Evolutionary conservation across 2,888 invertebrate genomes (phyloP).

Genomic region (Heterodera filipjevi): DNA sequence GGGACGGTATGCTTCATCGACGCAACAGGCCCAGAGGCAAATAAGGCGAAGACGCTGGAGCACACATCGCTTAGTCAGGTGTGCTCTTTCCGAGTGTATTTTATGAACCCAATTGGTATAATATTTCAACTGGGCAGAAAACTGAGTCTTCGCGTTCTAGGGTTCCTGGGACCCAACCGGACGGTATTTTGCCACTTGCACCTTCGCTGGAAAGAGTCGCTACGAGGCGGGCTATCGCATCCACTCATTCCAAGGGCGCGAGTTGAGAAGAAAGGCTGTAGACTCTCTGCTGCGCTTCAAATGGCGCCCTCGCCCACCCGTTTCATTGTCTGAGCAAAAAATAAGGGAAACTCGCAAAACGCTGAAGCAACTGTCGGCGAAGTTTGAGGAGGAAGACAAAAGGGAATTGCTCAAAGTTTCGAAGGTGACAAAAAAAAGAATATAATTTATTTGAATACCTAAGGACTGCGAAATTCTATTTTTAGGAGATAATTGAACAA

Average conservation of each 20-base stretch:
- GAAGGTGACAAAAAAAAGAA: constrained; percentile 47
- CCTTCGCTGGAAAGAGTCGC: constrained; percentile 74
- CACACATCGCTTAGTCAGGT: constrained; percentile 46
- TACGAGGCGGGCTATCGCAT: constrained; percentile 86
- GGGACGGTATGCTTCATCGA: constrained; percentile 63
- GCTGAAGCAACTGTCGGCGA: constrained; percentile 91
- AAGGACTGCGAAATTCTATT: not conserved
- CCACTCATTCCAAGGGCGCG: constrained; percentile 87
- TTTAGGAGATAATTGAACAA: constrained; percentile 45
- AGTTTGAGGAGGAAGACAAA: constrained; percentile 90
- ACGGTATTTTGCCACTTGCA: constrained; percentile 90
- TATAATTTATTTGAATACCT: not conserved
- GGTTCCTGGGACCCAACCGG: constrained; percentile 99
- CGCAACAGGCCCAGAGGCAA: constrained; percentile 54
- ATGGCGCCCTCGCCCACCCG: constrained; percentile 92
- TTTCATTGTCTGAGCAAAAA: constrained; percentile 80
- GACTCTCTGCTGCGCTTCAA: constrained; percentile 91
- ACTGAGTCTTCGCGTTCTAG: constrained; percentile 77
- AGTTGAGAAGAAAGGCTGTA: constrained; percentile 80
- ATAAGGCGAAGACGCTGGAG: constrained; percentile 43
- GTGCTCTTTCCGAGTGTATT: not conserved
- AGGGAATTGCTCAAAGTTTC: constrained; percentile 60
- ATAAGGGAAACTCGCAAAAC: constrained; percentile 91
- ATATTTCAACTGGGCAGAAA: no score
- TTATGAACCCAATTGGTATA: no score